Percentiles rank a stretch among this genome's conserved stretches.
Conservation (phyloP, 1,140 invertebrate species). For the Aethina tumida region DNA sequence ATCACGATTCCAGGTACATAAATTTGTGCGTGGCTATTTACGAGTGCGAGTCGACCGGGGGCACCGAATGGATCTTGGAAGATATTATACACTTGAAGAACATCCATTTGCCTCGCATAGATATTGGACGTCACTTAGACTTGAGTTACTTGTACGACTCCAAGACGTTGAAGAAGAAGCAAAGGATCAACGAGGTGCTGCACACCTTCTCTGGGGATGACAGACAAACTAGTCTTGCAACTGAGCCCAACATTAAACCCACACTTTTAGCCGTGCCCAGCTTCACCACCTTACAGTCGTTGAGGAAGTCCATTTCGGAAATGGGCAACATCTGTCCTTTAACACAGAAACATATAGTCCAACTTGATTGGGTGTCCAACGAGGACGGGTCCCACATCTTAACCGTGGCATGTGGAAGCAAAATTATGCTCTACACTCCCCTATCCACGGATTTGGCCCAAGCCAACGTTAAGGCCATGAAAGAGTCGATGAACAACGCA, state of each 20-base stretch:
- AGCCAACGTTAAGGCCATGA: slow-evolving; percentile 70
- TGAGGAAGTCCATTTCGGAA: slow-evolving; percentile 81
- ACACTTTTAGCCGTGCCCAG: slow-evolving; percentile 77
- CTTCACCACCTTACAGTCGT: slow-evolving; percentile 82
- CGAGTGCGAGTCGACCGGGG: slow-evolving; percentile 98
- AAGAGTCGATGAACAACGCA: slow-evolving; percentile 43
- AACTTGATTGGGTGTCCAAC: slow-evolving; percentile 97
- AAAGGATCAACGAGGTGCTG: slow-evolving; percentile 59
- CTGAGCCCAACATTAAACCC: slow-evolving; percentile 61
- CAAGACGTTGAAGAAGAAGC: slow-evolving; percentile 68
- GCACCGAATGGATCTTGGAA: slow-evolving; percentile 97
- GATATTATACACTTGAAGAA: slow-evolving; percentile 89
- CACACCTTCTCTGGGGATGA: slow-evolving; percentile 50
- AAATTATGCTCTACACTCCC: slow-evolving; percentile 76
- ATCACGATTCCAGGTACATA: slow-evolving; percentile 77
- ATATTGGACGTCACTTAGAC: slow-evolving; percentile 69
- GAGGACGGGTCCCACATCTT: slow-evolving; percentile 97
- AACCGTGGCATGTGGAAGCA: slow-evolving; percentile 91
- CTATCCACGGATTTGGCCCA: slow-evolving; percentile 84
- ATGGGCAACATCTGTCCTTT: slow-evolving; percentile 82
- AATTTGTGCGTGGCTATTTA: slow-evolving; percentile 96
- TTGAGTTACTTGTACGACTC: slow-evolving; percentile 74
- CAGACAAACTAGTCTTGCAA: slow-evolving; percentile 39
- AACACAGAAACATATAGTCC: slow-evolving; percentile 81
- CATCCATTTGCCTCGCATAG: slow-evolving; percentile 71